These are phyloP conservation scores for Gortyna flavago DNA, from an alignment of 2,888 invertebrate genomes.

Conservation along the genomic window DNA sequence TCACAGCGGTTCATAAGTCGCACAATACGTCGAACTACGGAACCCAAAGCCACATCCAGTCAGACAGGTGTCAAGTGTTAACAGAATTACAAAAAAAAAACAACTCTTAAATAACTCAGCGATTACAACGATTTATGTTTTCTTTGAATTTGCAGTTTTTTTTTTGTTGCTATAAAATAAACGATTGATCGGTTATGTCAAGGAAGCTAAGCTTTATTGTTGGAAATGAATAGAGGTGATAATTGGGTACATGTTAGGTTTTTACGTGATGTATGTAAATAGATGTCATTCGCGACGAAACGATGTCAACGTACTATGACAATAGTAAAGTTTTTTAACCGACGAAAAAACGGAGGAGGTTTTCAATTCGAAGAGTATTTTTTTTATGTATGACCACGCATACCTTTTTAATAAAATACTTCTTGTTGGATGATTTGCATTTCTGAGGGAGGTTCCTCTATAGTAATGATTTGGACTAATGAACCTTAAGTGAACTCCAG, in stretches of 20 bases:
- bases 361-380: too few species aligned
- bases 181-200: constrained; percentile 31
- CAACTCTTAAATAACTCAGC: constrained; percentile 28
- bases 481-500: neutral
- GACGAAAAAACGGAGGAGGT: too few species aligned
- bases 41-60: constrained; percentile 47
- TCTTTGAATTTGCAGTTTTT: constrained; percentile 33
- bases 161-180: constrained; percentile 5
- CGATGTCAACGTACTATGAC: constrained; percentile 9
- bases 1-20: too few species aligned
- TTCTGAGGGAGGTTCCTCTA: neutral
- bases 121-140: constrained; percentile 38
- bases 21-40: neutral
- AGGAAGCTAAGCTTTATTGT: constrained; percentile 13
- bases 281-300: too few species aligned
- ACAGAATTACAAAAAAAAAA: constrained; percentile 34
- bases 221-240: constrained; percentile 5
- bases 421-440: neutral
- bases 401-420: neutral
- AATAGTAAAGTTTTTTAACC: neutral
- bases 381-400: too few species aligned
- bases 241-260: constrained; percentile 2
- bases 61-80: constrained; percentile 63
- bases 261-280: neutral
- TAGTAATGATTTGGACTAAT: neutral